Base-by-base conservation (phyloP, 2,113 vertebrate species). In the Gobiocypris rarus region DNA sequence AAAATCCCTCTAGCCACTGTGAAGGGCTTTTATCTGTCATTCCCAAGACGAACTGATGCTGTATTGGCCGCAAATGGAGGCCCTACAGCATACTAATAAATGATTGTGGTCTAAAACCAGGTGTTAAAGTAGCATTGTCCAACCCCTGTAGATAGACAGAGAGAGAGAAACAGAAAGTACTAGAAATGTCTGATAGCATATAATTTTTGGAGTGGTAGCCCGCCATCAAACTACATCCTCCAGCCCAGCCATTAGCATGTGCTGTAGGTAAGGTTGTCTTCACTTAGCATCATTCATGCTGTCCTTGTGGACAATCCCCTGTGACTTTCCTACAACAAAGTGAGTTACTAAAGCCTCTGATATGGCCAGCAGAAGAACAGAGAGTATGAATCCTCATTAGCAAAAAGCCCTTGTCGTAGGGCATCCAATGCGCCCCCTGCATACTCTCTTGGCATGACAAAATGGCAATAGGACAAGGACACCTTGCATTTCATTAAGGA, bases 401-500 rank as follows among this genome's bases (percentile, higher is more conserved):
- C 34, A 41, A 74, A 70, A 52, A 73, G 69, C 69, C 43, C 45
- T 38, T 61, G n/a, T 58, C 1, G 52, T 14, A 61, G 79, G 79
- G 61, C 79, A 54, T 52, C 22, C 41, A 59, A 9, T 59, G 58
- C 10, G 13, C 4, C 61, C 34, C 13, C 9, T 56, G 28, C 59
- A 45, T 11, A 43, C 61, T 82, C 61, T 45, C 45, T 22, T 75
- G 67, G 71, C 81, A 82, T 77, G 38, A 69, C 38, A 77, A 69
- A 59, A 28, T 11, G 5, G 17, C 31, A 67, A 28, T 52, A 67
- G 61, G 13, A 70, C 84, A 81, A 85, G 67, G 76, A 38, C 78
- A 82, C 70, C 80, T 75, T 28, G 26, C 63, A 84, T 65, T 50
- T 69, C 58, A 69, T 13, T 56, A 59, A 43, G 19, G 45, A 84